phyloP scores from a whole-genome alignment of 2,113 vertebrate genomes.

The Siniperca knerii region DNA sequence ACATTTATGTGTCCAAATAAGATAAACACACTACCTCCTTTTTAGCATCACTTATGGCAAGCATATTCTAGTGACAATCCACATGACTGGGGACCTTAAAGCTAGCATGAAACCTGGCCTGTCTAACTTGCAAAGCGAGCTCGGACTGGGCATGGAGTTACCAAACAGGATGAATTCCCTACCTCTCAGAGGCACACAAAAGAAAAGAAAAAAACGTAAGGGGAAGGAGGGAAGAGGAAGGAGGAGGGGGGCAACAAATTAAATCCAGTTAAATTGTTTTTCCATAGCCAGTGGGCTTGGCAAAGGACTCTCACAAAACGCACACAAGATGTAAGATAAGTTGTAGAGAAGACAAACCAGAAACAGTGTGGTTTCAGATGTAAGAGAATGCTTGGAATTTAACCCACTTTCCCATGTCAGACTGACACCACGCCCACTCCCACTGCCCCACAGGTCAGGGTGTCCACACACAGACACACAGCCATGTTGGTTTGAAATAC shows the following conservation, averaged over 20 bases:
- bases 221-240: slow-evolving; percentile 42
- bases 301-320: slow-evolving; percentile 64
- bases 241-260: slow-evolving; percentile 72
- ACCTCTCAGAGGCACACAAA: slow-evolving; percentile 71
- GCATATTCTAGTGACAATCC: neutral
- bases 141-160: slow-evolving; percentile 41
- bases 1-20: neutral
- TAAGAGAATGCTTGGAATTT: slow-evolving; percentile 78
- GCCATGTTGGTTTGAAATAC: neutral
- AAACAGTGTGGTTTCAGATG: slow-evolving; percentile 61
- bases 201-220: slow-evolving; percentile 42
- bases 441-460: slow-evolving; percentile 35
- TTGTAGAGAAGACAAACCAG: slow-evolving; percentile 64
- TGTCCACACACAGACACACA: neutral
- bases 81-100: slow-evolving; percentile 3
- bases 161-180: slow-evolving; percentile 69
- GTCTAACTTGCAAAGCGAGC: slow-evolving; percentile 27
- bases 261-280: slow-evolving; percentile 86
- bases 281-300: slow-evolving; percentile 84
- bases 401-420: slow-evolving; percentile 74
- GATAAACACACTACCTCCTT: no score
- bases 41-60: slow-evolving; percentile 1
- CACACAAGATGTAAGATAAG: slow-evolving; percentile 77
- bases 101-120: slow-evolving; percentile 24
- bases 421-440: slow-evolving; percentile 44